A percentile compares a stretch with the other conserved stretches of the same genome.
These are phyloP conservation scores for Poicephalus meyeri DNA, from an alignment of 2,113 vertebrate genomes.

Conservation along the genomic window DNA sequence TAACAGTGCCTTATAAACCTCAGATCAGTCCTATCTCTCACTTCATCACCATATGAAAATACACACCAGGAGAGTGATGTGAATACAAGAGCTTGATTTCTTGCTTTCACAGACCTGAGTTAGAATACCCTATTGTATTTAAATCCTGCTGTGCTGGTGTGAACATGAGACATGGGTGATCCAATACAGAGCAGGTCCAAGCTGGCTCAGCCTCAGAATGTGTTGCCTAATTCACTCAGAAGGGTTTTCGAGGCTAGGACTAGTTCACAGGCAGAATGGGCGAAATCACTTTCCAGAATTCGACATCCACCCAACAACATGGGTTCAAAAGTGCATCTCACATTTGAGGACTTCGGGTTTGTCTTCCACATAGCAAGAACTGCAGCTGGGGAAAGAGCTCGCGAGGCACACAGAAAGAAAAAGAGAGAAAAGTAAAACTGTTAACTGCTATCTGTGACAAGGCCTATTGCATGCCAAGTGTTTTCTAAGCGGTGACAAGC, in stretches of 20 bases:
- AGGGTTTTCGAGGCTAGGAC: neutral
- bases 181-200: conserved; percentile 12
- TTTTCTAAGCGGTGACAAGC: neutral
- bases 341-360: neutral
- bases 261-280: neutral
- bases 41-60: neutral
- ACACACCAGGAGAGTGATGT: neutral
- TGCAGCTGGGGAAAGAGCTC: neutral
- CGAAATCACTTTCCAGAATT: conserved; percentile 18
- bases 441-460: neutral
- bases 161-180: conserved; percentile 27
- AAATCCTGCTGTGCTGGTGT: neutral
- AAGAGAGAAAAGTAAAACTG: neutral
- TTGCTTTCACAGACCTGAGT: neutral
- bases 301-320: neutral
- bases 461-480: neutral
- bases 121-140: neutral
- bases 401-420: neutral
- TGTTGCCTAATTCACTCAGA: neutral
- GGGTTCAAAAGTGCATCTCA: conserved; percentile 20
- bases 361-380: neutral
- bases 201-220: neutral
- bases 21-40: conserved; percentile 20
- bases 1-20: conserved; percentile 32
- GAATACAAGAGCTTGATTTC: neutral